Evolutionary conservation across 2,888 invertebrate genomes (phyloP).

Genomic region (Oscheius myriophilus): DNA sequence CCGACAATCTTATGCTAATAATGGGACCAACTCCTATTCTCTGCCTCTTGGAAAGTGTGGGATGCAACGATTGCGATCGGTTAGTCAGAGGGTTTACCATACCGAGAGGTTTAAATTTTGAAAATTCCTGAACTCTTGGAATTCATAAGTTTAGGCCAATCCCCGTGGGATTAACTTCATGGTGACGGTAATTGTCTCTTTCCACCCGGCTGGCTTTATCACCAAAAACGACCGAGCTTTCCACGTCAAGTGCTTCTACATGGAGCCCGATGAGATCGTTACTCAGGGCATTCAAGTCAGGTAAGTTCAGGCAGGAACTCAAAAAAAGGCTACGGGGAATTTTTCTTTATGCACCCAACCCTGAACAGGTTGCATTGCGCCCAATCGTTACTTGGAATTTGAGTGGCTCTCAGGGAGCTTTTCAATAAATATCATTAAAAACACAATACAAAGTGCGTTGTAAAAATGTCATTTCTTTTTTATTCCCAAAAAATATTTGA

Average conservation of each 20-base stretch:
- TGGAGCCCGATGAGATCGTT: slow-evolving; percentile 70
- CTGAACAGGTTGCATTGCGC: too few species aligned
- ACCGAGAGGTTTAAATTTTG: too few species aligned
- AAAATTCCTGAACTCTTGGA: too few species aligned
- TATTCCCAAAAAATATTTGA: too few species aligned
- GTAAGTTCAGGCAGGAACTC: slow-evolving; percentile 35
- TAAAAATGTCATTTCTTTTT: too few species aligned
- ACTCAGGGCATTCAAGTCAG: slow-evolving; percentile 68
- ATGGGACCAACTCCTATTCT: slow-evolving; percentile 65
- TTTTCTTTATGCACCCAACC: too few species aligned
- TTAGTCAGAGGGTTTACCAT: slow-evolving; percentile 30
- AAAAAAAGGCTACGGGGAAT: too few species aligned
- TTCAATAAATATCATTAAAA: too few species aligned
- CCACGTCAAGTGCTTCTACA: slow-evolving; percentile 69
- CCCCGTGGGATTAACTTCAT: slow-evolving; percentile 69
- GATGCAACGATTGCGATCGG: slow-evolving; percentile 69
- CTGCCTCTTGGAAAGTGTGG: slow-evolving; percentile 69
- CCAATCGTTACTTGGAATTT: too few species aligned
- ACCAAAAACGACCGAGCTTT: slow-evolving; percentile 70
- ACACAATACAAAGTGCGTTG: too few species aligned
- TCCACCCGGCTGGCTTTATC: slow-evolving; percentile 69
- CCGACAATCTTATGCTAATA: slow-evolving; percentile 62
- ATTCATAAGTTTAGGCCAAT: slow-evolving; percentile 57
- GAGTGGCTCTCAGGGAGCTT: too few species aligned
- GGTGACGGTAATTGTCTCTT: slow-evolving; percentile 69